These are phyloP conservation scores for Platorchestia sp. DNA, from an alignment of 1,140 invertebrate species.

Conservation along the genomic window DNA sequence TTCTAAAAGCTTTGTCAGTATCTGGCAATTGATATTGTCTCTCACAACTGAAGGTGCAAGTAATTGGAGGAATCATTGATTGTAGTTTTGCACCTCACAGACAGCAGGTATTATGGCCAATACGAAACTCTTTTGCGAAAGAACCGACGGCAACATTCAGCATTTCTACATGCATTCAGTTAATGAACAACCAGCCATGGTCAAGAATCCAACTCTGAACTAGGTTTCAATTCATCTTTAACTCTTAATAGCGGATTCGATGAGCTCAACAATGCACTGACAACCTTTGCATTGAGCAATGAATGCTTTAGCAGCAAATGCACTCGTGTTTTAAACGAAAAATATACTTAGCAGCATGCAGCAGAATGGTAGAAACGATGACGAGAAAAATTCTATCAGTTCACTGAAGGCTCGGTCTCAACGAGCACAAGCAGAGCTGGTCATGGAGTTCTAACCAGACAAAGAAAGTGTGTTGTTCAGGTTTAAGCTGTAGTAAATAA, in stretches of 20 bases:
- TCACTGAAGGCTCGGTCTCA: neutral
- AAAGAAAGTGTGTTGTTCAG: too few relatives aligned
- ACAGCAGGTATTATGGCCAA: neutral
- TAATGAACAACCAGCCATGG: neutral
- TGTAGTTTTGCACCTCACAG: neutral
- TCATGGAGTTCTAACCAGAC: too few relatives aligned
- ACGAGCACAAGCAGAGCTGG: neutral
- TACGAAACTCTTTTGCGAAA: neutral
- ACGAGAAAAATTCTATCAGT: neutral
- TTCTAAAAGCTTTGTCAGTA: neutral
- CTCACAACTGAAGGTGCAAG: neutral
- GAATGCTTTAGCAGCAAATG: neutral
- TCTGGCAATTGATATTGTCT: neutral
- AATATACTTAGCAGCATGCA: neutral
- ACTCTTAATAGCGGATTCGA: neutral
- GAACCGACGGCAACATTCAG: neutral
- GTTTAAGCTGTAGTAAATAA: too few relatives aligned
- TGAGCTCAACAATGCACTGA: neutral
- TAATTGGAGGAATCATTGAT: neutral
- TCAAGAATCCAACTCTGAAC: neutral
- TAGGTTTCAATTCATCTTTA: neutral
- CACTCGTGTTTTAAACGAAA: too few relatives aligned
- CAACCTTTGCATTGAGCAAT: neutral
- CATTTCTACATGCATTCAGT: neutral
- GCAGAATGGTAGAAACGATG: neutral